Conservation (phyloP, 2,797 vertebrate species). For the Gymnothorax javanicus region DNA sequence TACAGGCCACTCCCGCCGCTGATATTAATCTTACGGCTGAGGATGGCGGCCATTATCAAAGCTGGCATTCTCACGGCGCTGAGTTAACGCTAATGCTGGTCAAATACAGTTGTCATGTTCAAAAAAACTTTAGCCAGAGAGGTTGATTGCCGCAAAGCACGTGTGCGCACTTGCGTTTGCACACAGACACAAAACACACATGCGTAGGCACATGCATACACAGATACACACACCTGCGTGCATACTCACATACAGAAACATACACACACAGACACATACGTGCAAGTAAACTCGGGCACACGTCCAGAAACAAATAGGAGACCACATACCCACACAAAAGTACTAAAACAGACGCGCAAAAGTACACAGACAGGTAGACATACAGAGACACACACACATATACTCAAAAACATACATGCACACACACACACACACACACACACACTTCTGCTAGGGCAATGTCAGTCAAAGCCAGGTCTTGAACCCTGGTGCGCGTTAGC, state of each 20-base stretch:
- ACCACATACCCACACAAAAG: slow-evolving; percentile 30
- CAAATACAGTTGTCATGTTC: neutral
- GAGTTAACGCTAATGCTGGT: neutral
- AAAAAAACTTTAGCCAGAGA: neutral
- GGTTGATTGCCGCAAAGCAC: too few relatives aligned
- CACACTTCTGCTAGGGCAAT: slow-evolving; percentile 26
- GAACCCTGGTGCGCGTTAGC: slow-evolving; percentile 63
- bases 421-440: neutral
- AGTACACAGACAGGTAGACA: neutral
- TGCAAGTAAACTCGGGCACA: neutral
- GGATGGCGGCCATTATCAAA: neutral
- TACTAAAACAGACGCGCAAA: slow-evolving; percentile 13
- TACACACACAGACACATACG: neutral
- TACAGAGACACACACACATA: neutral
- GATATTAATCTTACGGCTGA: neutral
- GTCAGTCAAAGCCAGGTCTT: slow-evolving; percentile 61
- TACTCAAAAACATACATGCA: neutral
- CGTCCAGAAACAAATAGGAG: slow-evolving; percentile 34
- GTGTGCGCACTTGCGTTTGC: too few relatives aligned
- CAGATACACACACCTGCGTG: neutral
- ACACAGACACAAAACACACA: slow-evolving; percentile 10
- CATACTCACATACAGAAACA: slow-evolving; percentile 32
- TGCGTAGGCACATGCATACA: neutral
- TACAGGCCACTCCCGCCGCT: neutral
- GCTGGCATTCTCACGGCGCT: neutral